Evolutionary conservation across 1,140 invertebrate species (phyloP), one percentile per base, ranked within the genome.

Genomic region (Chrysopa pallens): DNA sequence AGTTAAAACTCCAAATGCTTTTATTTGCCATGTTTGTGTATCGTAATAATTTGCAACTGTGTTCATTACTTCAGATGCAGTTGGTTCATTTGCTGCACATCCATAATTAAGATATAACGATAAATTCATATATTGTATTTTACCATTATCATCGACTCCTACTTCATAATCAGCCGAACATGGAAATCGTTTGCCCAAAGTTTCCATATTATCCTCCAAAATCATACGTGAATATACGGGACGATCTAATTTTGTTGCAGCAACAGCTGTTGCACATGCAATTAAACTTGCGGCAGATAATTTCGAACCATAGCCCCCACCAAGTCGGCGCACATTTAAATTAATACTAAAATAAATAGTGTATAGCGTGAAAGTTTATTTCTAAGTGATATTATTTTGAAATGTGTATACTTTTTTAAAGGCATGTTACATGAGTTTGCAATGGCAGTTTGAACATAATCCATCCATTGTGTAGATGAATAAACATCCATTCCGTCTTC

Each of bases 291-390:
- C 58, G 6, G 78, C 64, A 4, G 70, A 68, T n/a, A 76, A 68
- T 53, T 83, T 84, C 8, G 66, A 66, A 1, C 80, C 80, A 42
- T 80, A 84, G 3, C 61, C 74, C 15, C 80, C 80, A 0, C 80
- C 80, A 0, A 82, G 38, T 38, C 79, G 65, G 40, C 72, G 66
- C 0, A 80, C 70, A 49, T 66, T 63, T 1, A 83, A 52, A 38
- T 76, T 68, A n/a, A 84, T 66, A 41, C 78, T 80, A 48, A 8
- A 60, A 50, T 43, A 13, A 5, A 23, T 23, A 3, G 17, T 23
- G 2, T 23, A 23, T 23, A n/a, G n/a, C n/a, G n/a, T 23, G 5
- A 23, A 23, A 23, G 2, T 23, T 23, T 3, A 23, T 23, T 23
- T 23, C 17, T 23, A 23, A 23, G 5, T 3, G 17, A 23, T n/a